Base-by-base conservation (phyloP, 2,888 invertebrate species). In the Cyclophora punctaria region DNA sequence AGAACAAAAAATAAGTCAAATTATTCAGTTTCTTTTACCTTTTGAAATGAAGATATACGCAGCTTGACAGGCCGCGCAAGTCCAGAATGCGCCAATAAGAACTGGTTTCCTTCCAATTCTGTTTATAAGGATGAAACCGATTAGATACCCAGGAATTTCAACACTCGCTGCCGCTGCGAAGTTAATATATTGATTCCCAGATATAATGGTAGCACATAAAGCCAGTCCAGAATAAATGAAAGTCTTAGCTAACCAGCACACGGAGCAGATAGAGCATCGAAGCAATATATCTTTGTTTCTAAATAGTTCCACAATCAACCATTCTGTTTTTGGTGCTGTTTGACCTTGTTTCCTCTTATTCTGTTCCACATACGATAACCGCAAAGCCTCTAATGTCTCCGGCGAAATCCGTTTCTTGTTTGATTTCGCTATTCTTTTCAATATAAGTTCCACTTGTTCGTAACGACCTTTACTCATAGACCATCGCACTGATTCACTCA, bases 401-500 rank as follows among this genome's bases (percentile, higher is more conserved):
- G 78, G 71, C 1, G 81, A 79, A 1, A 86, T 48, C n/a, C 66
- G 49, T 43, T 59, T 80, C 7, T 86, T 87, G 58, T 94, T 94
- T 0, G 91, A 78, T 60, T 78, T 80, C 0, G 94, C 92, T 2
- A 93, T 91, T 57, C 86, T 89, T 45, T 89, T 88, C 4, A 94
- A 77, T 2, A 93, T 89, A 33, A 72, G 75, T 60, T 92, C 91
- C 0, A 94, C 93, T 58, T 93, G 90, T 5, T 91, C 89, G 53
- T 90, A 90, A 49, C 91, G 88, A 0, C 92, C 91, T 66, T 93
- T 93, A 48, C 92, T 92, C 59, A 95, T 78, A 45, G 94, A 89
- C 95, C 96, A 96, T 53, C 95, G 89, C 0, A 93, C 89, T 3
- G 94, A 94, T 74, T 94, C 94, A 0, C 92, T 90, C 48, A 93